Base-by-base conservation (phyloP, 1,140 invertebrate species). In the Odontomachus brunneus region DNA sequence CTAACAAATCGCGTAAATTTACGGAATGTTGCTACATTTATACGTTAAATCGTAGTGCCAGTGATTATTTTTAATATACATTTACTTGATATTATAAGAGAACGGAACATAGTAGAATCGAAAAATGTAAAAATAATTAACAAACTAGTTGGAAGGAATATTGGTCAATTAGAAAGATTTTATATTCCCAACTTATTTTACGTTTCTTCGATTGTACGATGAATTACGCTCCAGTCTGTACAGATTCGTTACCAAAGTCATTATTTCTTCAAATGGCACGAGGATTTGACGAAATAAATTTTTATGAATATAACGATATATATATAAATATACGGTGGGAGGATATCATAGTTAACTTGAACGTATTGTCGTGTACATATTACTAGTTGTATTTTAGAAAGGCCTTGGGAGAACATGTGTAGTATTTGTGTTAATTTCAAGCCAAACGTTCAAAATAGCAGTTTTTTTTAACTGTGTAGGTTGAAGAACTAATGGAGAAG, bases 171-270 rank as follows among this genome's bases (percentile, higher is more conserved):
- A 33, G 5, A 5, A 33, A 33, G 5, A 44, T 11, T 44, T 44
- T 44, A 44, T 44, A 44, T 44, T 44, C 38, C 9, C 9, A 11
- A 33, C 2, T 44, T 44, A 44, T 44, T 44, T 44, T 44, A 5
- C 38, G 38, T 44, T 44, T 44, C 9, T 44, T 44, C 38, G 38
- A 44, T 44, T 44, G 38, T 44, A 44, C 38, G 3, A 44, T 44
- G 9, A 4, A 44, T 44, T 44, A 9, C 0, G 38, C 9, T 44
- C 38, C 38, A 44, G 9, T 44, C 38, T 44, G 38, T 83, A 72
- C 57, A 86, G 66, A 82, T 88, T 24, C 73, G 85, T 72, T 80
- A 83, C 74, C 75, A 89, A 89, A 86, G 82, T 83, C 65, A 44
- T 59, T 19, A 55, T 29, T 55, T 67, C 33, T 62, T 72, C 60